These are phyloP conservation scores for Diplazon laetatorius DNA, from an alignment of 2,888 invertebrate genomes.

Conservation along the genomic window DNA sequence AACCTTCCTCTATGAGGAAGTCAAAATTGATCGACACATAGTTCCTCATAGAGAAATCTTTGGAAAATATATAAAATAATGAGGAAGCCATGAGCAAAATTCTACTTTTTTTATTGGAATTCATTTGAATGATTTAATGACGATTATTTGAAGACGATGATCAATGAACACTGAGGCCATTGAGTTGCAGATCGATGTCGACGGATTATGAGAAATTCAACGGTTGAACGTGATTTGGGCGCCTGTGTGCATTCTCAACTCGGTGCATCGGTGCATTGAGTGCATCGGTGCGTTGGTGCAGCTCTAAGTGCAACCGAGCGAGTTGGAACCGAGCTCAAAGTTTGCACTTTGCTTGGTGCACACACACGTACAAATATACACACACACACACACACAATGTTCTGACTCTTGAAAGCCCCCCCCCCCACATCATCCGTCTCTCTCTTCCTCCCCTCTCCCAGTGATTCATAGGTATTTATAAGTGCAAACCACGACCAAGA, in stretches of 20 bases:
- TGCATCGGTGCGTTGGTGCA: slow-evolving; percentile 15
- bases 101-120: background rate
- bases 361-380: no score
- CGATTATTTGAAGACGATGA: background rate
- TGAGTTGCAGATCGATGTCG: background rate
- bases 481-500: slow-evolving; percentile 5
- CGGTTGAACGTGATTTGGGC: background rate
- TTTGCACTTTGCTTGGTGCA: background rate
- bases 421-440: no score
- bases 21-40: no score
- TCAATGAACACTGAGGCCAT: background rate
- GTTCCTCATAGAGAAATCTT: no score
- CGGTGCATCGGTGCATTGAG: slow-evolving; percentile 19
- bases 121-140: background rate
- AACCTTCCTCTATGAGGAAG: no score
- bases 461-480: slow-evolving; percentile 28
- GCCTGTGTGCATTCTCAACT: slow-evolving; percentile 8
- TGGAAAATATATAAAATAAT: no score
- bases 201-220: background rate
- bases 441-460: background rate
- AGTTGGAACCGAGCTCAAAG: background rate
- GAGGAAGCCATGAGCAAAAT: no score
- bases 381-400: no score
- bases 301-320: background rate
- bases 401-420: background rate